A percentile compares a stretch with the other conserved stretches of the same genome.
Conservation (phyloP, 2,888 invertebrate genomes). For the Zonitis immaculata region DNA sequence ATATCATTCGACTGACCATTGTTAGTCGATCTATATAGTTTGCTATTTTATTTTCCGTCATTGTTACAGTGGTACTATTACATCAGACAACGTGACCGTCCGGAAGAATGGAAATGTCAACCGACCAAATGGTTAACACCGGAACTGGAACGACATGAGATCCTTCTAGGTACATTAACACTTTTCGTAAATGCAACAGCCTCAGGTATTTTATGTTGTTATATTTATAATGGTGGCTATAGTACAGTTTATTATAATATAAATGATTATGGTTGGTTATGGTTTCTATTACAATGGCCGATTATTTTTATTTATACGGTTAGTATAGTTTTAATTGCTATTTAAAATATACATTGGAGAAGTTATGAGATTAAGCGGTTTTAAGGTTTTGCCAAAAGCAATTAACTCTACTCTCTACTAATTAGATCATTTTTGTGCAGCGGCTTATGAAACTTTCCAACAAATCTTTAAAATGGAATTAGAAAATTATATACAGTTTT, state of each 20-base stretch:
- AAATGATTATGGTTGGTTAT: slow-evolving; percentile 59
- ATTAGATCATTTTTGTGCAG: background rate
- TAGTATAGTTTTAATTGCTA: slow-evolving; percentile 29
- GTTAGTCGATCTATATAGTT: no score
- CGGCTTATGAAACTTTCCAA: background rate
- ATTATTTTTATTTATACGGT: slow-evolving; percentile 61
- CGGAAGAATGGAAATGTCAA: slow-evolving; percentile 71
- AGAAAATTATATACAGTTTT: background rate
- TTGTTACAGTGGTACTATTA: slow-evolving; percentile 66
- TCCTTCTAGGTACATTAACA: slow-evolving; percentile 58
- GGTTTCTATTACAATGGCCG: slow-evolving; percentile 63
- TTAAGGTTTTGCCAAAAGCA: background rate
- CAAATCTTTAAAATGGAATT: slow-evolving; percentile 2
- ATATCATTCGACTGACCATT: slow-evolving; percentile 14
- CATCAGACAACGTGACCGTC: slow-evolving; percentile 55
- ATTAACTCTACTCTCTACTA: background rate
- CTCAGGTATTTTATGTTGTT: slow-evolving; percentile 61
- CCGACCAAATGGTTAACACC: slow-evolving; percentile 64
- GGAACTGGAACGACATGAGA: slow-evolving; percentile 65
- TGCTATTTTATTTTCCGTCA: slow-evolving; percentile 4
- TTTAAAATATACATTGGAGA: slow-evolving; percentile 9
- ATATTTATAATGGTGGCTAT: slow-evolving; percentile 63
- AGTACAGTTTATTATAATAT: slow-evolving; percentile 61
- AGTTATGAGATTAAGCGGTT: background rate
- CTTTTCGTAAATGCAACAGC: slow-evolving; percentile 54